Evolutionary conservation across 64 coral and sea anemone species (phyloP).

Genomic region (Acropora tenuis): DNA sequence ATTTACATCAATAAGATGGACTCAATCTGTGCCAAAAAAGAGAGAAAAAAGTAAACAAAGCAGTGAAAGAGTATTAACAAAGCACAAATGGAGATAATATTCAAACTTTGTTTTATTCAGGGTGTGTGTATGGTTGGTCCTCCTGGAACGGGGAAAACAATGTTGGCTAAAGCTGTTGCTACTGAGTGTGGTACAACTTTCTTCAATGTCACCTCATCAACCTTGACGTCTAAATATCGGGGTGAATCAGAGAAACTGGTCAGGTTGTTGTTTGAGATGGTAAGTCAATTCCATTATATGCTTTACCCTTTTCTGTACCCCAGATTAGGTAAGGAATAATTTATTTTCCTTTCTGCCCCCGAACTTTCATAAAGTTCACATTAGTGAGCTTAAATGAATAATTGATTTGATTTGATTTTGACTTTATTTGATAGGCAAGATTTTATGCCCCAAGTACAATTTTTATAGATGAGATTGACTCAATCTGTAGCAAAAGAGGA

Average conservation of each 20-base stretch:
- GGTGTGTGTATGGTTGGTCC: conserved; percentile 98
- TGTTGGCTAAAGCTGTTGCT: conserved; percentile 98
- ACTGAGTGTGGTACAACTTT: conserved; percentile 98
- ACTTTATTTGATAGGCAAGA: conserved; percentile 60
- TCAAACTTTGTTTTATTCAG: conserved; percentile 27
- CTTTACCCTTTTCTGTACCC: too few species aligned
- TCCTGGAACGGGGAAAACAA: conserved; percentile 96
- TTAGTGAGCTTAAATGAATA: too few species aligned
- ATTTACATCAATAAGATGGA: too few species aligned
- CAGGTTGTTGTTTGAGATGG: conserved; percentile 98
- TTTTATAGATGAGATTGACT: conserved; percentile 99
- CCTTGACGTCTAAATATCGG: conserved; percentile 95
- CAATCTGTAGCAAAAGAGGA: conserved; percentile 95
- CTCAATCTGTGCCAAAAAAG: too few species aligned
- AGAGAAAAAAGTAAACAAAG: too few species aligned
- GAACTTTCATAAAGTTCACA: too few species aligned
- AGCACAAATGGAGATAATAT: neutral
- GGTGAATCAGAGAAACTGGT: conserved; percentile 99
- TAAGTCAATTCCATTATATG: conserved; percentile 5
- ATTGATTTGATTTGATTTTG: too few species aligned
- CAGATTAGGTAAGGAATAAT: too few species aligned
- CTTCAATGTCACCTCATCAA: conserved; percentile 96
- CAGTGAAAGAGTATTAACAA: too few species aligned
- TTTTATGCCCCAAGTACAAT: conserved; percentile 99
- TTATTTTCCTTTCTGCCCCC: too few species aligned